Evolutionary conservation across 2,113 vertebrate species (phyloP), one percentile per base, ranked within the genome.

Genomic region (Empidonax alnorum): DNA sequence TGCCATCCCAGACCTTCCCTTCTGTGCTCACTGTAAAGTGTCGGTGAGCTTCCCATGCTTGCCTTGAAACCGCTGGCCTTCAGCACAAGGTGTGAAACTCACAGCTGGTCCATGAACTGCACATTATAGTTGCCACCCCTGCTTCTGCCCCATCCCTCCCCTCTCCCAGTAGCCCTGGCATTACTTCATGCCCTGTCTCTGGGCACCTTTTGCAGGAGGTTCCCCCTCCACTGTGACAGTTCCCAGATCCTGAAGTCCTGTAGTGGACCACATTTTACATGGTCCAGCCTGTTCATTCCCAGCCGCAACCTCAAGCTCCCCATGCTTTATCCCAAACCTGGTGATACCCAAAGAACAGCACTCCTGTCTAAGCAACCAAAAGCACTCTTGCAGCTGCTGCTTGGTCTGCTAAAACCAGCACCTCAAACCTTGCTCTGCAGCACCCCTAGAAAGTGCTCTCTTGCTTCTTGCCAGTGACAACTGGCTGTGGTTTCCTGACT

Each of bases 181-280:
- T 53, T 10, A 24, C 20, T 21, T 69, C 44, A 59, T 6, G 10
- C 28, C 41, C 28, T 80, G 55, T 12, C 27, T 55, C 30, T 67
- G 61, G 33, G 25, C 11, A 56, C 39, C 37, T 20, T 80, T 71
- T 49, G 41, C 35, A 55, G 46, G 39, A 71, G 35, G n/a, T 6
- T 66, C 30, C 6, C 35, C 28, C 33, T 56, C 28, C 0, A 0
- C 58, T 24, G 35, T n/a, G n/a, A 39, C 49, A 13, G 24, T 28
- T 53, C 44, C 37, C 69, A 73, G 68, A 76, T 28, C 28, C 69
- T 49, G 16, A 75, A 75, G 56, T 39, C 39, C 25, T 52, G 28
- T 58, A 55, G 2, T 0, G 1, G 1, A 75, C 24, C 39, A n/a
- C 31, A 10, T 44, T 85, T 81, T 69, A 44, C 1, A 0, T 16